Base-by-base conservation (phyloP, 2,888 invertebrate species). In the Antitype chi region DNA sequence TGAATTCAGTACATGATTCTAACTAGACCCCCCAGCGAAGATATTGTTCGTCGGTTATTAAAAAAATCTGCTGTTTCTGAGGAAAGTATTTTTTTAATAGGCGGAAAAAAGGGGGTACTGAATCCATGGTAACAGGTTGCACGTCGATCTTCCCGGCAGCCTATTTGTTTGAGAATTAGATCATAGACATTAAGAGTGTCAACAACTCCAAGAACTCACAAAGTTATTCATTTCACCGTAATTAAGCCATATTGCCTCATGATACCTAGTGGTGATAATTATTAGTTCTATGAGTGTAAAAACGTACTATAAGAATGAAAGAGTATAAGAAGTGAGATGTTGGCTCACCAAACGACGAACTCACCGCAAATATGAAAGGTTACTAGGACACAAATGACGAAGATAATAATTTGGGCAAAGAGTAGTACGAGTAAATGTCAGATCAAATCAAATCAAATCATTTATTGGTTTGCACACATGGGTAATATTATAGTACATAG, bases 301-400 rank as follows among this genome's bases (percentile, higher is more conserved):
- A 62, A 52, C n/a, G 11, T 74, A 20, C 13, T 6, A 32, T 73
- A 49, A 59, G 17, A 60, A 74, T 71, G 70, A 74, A 78, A 64
- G 55, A 38, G 11, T 68, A n/a, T 68, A 59, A 60, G 64, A 69
- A 62, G 69, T 53, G 23, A 38, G 63, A 57, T 63, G 25, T 63
- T 71, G 62, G n/a, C n/a, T n/a, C n/a, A n/a, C 70, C 73, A 78
- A 82, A 49, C 13, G 38, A 57, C 25, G 32, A 60, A 53, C 38
- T 77, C 70, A 43, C 28, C 49, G 52, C 59, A 77, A 77, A 47
- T 66, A 69, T 69, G 66, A 85, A 85, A 85, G 82, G 75, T 85
- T 75, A 82, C 67, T 85, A 38, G 79, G 62, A 38, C 76, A 70
- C 25, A 52, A 70, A 57, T 82, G 70, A 77, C 62, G 73, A 82